Evolutionary conservation across 2,888 invertebrate species (phyloP), one percentile per base, ranked within the genome.

Genomic region (Cerceris ruficornis): DNA sequence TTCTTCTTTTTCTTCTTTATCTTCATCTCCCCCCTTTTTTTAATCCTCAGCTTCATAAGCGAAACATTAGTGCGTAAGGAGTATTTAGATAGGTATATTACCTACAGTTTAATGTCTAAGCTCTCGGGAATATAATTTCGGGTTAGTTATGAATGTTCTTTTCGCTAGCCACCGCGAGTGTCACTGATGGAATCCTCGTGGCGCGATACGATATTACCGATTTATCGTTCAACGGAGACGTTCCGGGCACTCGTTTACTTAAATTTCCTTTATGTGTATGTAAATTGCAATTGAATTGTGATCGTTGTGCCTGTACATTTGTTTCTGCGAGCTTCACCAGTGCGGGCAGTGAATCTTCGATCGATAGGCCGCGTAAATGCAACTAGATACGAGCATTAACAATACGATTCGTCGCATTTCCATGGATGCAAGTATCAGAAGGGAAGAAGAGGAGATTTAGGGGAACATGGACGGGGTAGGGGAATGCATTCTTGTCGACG

Each of bases 311-410:
- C 28, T 28, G 58, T 52, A 66, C 49, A 62, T 69, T 46, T 17
- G 41, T 46, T 28, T 50, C 39, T 68, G 52, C 65, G 28, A 46
- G 68, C 61, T 75, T 65, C 54, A 66, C 80, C 75, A 78, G 79
- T 76, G 81, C 66, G 67, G 70, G 69, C 80, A 70, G 81, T 76
- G 73, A 72, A 76, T 60, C 67, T 76, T 79, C 72, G 68, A 69
- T 41, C 28, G 28, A 52, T 41, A 46, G 64, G 55, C 64, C 50
- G 66, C 69, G 49, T 41, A 59, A 59, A 62, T 52, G 60, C 58
- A 69, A 41, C 64, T 17, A 15, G 15, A 55, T 50, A 49, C 59
- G 64, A 42, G 68, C 78, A 61, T 58, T 68, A 28, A 60, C 43
- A 61, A 67, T 8, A 54, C 61, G 52, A 62, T 61, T 43, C 46